These are phyloP conservation scores for Teleogryllus occipitalis DNA, from an alignment of 1,140 invertebrate genomes.

Conservation along the genomic window DNA sequence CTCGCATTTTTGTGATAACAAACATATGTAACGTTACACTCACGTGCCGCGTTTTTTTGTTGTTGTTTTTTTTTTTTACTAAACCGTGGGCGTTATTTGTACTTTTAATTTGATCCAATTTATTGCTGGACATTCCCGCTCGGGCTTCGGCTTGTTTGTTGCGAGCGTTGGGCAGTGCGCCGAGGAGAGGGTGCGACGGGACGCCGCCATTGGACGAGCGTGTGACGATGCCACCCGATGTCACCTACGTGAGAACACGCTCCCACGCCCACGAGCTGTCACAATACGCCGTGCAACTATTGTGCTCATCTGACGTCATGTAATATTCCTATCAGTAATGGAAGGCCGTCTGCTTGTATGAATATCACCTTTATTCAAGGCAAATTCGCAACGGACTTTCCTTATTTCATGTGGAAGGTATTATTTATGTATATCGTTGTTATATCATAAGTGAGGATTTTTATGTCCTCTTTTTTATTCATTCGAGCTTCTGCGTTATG, in stretches of 20 bases:
- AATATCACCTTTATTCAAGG: no score
- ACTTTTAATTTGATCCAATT: conserved; percentile 6
- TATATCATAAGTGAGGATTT: no score
- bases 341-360: no score
- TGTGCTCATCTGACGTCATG: no score
- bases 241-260: not conserved
- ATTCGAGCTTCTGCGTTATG: no score
- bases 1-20: not conserved
- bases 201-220: not conserved
- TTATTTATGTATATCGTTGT: no score
- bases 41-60: not conserved
- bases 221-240: not conserved
- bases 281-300: no score
- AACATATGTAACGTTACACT: not conserved
- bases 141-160: not conserved
- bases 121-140: not conserved
- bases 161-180: not conserved
- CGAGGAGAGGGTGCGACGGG: not conserved
- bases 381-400: no score
- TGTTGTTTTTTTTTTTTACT: not conserved
- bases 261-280: not conserved
- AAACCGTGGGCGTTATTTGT: not conserved
- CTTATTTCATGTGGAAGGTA: no score
- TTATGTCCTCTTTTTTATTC: no score
- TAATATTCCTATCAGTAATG: no score